These are phyloP conservation scores for Tenodera sinensis DNA, from an alignment of 2,888 invertebrate species.

Conservation along the genomic window DNA sequence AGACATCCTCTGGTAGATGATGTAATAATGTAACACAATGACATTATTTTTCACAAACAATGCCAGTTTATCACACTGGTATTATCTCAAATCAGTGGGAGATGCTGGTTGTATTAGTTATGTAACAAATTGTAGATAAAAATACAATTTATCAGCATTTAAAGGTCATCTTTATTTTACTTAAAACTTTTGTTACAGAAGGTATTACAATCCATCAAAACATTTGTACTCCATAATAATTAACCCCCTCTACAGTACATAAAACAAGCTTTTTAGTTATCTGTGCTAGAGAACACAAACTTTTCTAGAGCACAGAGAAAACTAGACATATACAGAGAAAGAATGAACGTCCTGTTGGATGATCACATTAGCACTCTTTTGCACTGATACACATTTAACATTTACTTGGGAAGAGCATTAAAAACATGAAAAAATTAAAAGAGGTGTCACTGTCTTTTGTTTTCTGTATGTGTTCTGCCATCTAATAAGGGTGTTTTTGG, in stretches of 20 bases:
- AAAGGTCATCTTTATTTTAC: constrained; percentile 13
- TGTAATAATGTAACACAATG: no score
- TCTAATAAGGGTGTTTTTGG: not conserved
- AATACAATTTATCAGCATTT: not conserved
- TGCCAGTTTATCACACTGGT: not conserved
- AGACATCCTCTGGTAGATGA: no score
- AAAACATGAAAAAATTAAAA: constrained; percentile 8
- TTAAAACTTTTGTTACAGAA: constrained; percentile 7
- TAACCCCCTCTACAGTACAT: constrained; percentile 3
- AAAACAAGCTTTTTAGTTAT: not conserved
- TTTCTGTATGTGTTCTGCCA: not conserved
- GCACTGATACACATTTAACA: constrained; percentile 7
- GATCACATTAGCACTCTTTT: not conserved
- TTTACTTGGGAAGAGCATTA: not conserved
- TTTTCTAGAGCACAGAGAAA: not conserved
- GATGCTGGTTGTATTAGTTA: no score
- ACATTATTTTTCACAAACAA: not conserved
- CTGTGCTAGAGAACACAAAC: not conserved
- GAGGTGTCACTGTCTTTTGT: not conserved
- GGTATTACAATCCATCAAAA: constrained; percentile 15
- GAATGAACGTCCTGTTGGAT: not conserved
- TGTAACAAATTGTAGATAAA: not conserved
- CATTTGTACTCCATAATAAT: constrained; percentile 12
- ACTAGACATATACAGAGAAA: not conserved
- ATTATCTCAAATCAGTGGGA: not conserved